phyloP scores from a whole-genome alignment of 2,888 invertebrate genomes.

The Balanococcus diminutus region DNA sequence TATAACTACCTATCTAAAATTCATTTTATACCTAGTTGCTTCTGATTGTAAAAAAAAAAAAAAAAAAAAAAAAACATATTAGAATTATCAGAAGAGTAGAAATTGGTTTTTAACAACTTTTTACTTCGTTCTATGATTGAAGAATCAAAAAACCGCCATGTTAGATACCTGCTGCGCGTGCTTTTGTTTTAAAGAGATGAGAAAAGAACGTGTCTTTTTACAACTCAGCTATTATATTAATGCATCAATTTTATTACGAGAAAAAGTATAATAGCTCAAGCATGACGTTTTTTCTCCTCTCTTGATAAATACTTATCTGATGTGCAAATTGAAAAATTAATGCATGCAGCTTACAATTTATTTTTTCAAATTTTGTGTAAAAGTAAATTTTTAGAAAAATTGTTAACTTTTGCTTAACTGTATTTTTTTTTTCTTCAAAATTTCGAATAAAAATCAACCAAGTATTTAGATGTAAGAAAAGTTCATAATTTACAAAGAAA shows the following conservation, averaged over 20 bases:
- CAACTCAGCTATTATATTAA: neutral
- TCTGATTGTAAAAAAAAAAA: neutral
- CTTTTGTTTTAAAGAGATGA: neutral
- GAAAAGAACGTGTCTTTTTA: neutral
- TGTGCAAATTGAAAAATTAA: too few relatives aligned
- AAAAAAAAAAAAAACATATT: too few relatives aligned
- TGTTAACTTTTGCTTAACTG: neutral
- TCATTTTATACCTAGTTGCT: neutral
- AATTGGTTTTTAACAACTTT: too few relatives aligned
- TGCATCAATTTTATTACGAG: neutral
- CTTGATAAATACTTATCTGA: too few relatives aligned
- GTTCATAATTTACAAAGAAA: too few relatives aligned
- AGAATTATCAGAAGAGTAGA: too few relatives aligned
- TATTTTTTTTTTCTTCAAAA: too few relatives aligned
- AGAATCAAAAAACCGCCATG: neutral
- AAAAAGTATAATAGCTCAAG: neutral
- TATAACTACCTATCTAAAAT: too few relatives aligned
- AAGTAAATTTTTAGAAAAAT: neutral
- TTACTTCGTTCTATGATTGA: neutral
- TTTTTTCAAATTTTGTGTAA: too few relatives aligned
- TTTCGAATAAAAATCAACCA: too few relatives aligned
- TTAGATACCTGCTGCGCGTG: neutral
- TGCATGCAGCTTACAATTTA: too few relatives aligned
- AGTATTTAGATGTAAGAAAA: too few relatives aligned
- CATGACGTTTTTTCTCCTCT: neutral